Conservation (phyloP, 2,888 invertebrate species). For the Clistopyga incitator region DNA sequence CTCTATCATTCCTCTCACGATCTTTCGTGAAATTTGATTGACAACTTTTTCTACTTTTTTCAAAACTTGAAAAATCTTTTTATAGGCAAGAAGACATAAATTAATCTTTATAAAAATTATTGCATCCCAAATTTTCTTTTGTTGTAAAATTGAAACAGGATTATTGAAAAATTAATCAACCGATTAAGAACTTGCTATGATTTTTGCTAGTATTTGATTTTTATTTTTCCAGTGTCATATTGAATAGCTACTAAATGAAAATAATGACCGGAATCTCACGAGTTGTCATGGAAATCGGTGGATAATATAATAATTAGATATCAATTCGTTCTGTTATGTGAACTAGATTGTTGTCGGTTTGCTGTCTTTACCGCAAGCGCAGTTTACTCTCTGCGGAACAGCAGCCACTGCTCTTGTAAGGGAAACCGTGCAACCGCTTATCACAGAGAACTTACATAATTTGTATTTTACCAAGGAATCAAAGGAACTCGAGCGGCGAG, state of each 20-base stretch:
- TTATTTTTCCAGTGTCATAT: neutral
- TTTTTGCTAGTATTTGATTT: neutral
- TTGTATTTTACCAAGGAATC: constrained; percentile 57
- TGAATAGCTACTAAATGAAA: neutral
- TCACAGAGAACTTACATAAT: constrained; percentile 60
- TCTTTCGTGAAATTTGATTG: neutral
- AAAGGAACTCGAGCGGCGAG: constrained; percentile 49
- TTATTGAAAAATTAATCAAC: neutral
- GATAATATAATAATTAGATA: neutral
- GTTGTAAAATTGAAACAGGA: no score
- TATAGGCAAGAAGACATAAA: no score
- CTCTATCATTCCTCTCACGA: no score
- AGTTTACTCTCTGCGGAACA: neutral
- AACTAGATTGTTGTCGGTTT: constrained; percentile 16
- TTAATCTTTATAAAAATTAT: no score
- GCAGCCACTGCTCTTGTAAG: constrained; percentile 3
- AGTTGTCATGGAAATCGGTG: neutral
- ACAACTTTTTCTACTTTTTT: no score
- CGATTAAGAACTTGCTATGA: neutral
- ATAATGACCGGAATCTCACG: neutral
- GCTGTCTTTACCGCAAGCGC: neutral
- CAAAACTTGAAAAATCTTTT: no score
- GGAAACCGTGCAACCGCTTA: constrained; percentile 41
- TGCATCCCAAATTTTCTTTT: no score
- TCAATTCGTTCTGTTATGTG: constrained; percentile 3